Conservation (phyloP, 2,113 vertebrate species). For the Ptyas mucosa region DNA sequence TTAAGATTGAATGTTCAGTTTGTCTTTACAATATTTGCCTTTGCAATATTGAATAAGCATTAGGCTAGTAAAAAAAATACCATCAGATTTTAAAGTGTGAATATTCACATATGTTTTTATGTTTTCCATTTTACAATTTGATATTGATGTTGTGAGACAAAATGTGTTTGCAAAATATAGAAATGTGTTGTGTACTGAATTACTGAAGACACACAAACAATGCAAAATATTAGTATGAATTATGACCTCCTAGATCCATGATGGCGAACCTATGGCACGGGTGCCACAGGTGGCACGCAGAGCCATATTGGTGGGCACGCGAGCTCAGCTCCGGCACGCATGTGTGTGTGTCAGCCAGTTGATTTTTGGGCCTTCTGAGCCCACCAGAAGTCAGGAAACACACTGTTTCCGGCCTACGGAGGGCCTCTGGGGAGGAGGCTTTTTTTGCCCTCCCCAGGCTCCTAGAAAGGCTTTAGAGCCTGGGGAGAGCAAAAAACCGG, state of each 20-base stretch:
- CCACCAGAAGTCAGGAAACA: too few relatives aligned
- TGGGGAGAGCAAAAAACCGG: too few relatives aligned
- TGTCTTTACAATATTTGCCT: constrained; percentile 31
- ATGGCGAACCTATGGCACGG: too few relatives aligned
- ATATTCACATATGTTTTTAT: constrained; percentile 26
- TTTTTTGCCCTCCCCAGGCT: too few relatives aligned
- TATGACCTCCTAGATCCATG: neutral
- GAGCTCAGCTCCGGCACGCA: too few relatives aligned
- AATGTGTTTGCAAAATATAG: neutral
- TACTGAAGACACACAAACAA: constrained; percentile 25
- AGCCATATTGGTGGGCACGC: too few relatives aligned
- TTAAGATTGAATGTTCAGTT: neutral
- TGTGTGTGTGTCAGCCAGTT: too few relatives aligned
- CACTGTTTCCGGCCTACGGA: too few relatives aligned
- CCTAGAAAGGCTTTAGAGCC: too few relatives aligned
- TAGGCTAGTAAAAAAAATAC: constrained; percentile 25
- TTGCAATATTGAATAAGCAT: constrained; percentile 32
- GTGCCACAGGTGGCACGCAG: too few relatives aligned
- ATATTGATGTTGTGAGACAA: constrained; percentile 4
- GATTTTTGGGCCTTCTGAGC: too few relatives aligned
- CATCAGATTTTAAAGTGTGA: constrained; percentile 25
- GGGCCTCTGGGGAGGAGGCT: too few relatives aligned
- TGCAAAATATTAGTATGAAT: constrained; percentile 20
- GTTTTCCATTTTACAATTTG: constrained; percentile 27
- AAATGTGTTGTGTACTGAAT: constrained; percentile 14